phyloP scores from a whole-genome alignment of 2,797 vertebrate genomes.

The Dermochelys coriacea region DNA sequence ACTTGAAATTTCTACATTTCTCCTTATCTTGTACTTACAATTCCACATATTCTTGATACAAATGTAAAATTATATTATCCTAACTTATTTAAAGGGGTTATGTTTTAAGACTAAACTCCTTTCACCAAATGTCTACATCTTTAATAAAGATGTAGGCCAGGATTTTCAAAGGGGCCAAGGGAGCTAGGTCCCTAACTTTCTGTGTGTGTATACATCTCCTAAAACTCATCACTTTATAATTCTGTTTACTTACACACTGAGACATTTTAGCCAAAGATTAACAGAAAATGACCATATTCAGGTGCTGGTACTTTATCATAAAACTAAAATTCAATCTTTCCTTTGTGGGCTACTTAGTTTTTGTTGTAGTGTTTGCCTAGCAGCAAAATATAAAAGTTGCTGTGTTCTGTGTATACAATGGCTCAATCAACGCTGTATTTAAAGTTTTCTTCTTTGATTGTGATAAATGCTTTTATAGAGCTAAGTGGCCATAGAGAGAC shows the following conservation, averaged over 20 bases:
- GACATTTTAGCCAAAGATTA: neutral
- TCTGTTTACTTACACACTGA: neutral
- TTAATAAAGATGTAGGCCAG: neutral
- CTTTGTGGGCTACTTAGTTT: neutral
- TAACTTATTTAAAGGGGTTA: neutral
- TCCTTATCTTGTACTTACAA: slow-evolving; percentile 9
- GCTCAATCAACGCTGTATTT: neutral
- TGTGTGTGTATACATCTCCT: neutral
- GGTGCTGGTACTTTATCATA: neutral
- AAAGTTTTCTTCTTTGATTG: neutral
- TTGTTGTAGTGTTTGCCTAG: neutral
- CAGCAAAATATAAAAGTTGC: neutral
- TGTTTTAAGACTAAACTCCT: neutral
- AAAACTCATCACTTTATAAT: neutral
- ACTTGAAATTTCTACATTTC: slow-evolving; percentile 61
- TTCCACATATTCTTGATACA: neutral
- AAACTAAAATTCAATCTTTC: neutral
- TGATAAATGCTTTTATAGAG: neutral
- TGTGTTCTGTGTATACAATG: neutral
- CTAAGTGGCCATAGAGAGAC: neutral
- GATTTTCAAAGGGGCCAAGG: neutral
- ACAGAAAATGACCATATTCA: neutral
- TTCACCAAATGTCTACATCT: neutral
- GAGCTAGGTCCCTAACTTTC: neutral
- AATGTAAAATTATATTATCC: neutral